Base-by-base conservation (phyloP, 2,888 invertebrate species). In the Cordylochernes scorpioides region DNA sequence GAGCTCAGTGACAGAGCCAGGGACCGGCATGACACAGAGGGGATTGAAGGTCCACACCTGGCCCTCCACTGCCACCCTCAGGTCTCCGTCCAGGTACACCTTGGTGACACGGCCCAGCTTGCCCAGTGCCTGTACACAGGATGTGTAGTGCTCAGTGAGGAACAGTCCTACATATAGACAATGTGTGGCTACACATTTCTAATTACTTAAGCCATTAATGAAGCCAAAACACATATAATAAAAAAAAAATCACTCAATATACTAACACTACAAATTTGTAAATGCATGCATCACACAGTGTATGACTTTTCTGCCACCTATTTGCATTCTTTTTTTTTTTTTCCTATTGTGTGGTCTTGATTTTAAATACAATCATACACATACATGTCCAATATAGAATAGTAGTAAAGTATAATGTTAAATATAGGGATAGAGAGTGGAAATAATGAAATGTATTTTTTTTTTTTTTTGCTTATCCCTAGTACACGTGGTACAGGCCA, bases 1-100 rank as follows among this genome's bases (percentile, higher is more conserved):
- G 56, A 64, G 57, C 51, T 68, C 68, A 8, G 65, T 63, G 17
- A 63, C 64, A 37, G 64, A 64, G 22, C 49, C 45, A 8, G 51
- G 49, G 17, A 53, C 45, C 3, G 47, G 43, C 2, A 44, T 59
- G 3, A 74, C 70, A 47, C 71, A 71, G 33, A 66, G 57, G 1
- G 77, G 73, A 57, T 77, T 77, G 39, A 77, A 63, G 1, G 77
- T 78, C 77, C 77, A 80, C 16, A 71, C 70, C 40, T 68, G 65
- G 9, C 68, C 69, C 34, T 68, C 70, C 33, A 77, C 62, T 42
- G 67, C 67, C 16, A 80, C 73, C 14, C 77, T 59, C 38, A 80
- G 54, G 54, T 78, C 78, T 2, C 75, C 75, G 49, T 80, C 78
- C 0, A 68, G 62, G 49, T 78, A 78, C 3, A 78, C 68, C 54